Evolutionary conservation across 2,797 vertebrate genomes (phyloP).

Genomic region (Sebastes oblongus): DNA sequence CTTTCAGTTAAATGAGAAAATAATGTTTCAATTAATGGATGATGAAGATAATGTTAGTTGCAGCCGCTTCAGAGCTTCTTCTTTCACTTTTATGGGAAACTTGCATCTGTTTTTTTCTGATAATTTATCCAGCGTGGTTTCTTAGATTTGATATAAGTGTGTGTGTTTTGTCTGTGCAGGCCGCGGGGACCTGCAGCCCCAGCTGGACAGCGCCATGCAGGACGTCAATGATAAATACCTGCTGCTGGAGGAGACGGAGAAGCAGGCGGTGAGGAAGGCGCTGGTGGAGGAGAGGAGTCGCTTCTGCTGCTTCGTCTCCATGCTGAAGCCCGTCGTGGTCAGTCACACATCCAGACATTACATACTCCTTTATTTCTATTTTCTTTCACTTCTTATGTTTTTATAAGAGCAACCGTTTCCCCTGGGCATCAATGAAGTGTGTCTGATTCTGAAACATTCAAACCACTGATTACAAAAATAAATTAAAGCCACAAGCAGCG

Average conservation of each 20-base stretch:
- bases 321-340: constrained; percentile 94
- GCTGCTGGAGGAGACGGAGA: constrained; percentile 93
- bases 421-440: too few species aligned
- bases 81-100: background rate
- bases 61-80: background rate
- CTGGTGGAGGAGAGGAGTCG: constrained; percentile 93
- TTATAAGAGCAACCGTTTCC: accelerated
- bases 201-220: constrained; percentile 94
- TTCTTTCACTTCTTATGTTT: too few species aligned
- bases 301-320: constrained; percentile 92
- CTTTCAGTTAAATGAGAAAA: background rate
- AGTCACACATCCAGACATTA: constrained; percentile 57
- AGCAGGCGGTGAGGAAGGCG: constrained; percentile 92
- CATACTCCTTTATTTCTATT: too few species aligned
- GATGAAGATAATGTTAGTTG: background rate
- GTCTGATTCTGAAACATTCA: too few species aligned
- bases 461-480: background rate
- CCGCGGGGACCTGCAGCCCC: constrained; percentile 94
- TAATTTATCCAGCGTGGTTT: background rate
- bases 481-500: too few species aligned
- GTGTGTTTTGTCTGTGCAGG: constrained; percentile 74
- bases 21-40: background rate
- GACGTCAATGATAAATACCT: constrained; percentile 94
- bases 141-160: background rate
- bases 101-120: background rate